Evolutionary conservation across 2,888 invertebrate genomes (phyloP).

Genomic region (Epirrita christyi): DNA sequence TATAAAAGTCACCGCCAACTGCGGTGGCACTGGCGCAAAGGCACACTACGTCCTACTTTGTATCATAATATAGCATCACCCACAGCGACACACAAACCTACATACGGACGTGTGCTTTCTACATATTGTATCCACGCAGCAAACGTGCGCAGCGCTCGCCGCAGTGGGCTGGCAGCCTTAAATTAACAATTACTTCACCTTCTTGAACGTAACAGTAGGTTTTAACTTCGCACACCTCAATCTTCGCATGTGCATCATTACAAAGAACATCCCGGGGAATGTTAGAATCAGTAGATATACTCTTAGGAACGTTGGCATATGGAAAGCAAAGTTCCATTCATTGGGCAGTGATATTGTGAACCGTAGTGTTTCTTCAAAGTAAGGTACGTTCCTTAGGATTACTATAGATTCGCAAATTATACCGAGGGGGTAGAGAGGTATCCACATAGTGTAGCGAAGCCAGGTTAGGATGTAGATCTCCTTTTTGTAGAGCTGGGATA

Average conservation of each 20-base stretch:
- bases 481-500: slow-evolving; percentile 90
- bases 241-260: slow-evolving; percentile 94
- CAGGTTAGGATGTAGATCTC: slow-evolving; percentile 92
- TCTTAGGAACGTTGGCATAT: slow-evolving; percentile 92
- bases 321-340: slow-evolving; percentile 93
- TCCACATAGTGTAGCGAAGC: slow-evolving; percentile 97
- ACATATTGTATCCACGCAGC: too few species aligned
- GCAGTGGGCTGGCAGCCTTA: neutral
- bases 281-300: slow-evolving; percentile 90
- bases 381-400: slow-evolving; percentile 93
- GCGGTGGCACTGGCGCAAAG: too few species aligned
- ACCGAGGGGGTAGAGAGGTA: slow-evolving; percentile 96
- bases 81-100: too few species aligned
- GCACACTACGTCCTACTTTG: too few species aligned
- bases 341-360: slow-evolving; percentile 93
- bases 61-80: too few species aligned
- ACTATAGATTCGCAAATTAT: slow-evolving; percentile 94
- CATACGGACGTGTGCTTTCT: too few species aligned
- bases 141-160: too few species aligned
- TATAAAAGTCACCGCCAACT: neutral
- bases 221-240: slow-evolving; percentile 88
- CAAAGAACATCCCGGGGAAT: slow-evolving; percentile 89
- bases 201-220: slow-evolving; percentile 73
- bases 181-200: slow-evolving; percentile 58
- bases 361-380: slow-evolving; percentile 92